These are phyloP conservation scores for Percina caprodes DNA, from an alignment of 2,113 vertebrate species.

Conservation along the genomic window DNA sequence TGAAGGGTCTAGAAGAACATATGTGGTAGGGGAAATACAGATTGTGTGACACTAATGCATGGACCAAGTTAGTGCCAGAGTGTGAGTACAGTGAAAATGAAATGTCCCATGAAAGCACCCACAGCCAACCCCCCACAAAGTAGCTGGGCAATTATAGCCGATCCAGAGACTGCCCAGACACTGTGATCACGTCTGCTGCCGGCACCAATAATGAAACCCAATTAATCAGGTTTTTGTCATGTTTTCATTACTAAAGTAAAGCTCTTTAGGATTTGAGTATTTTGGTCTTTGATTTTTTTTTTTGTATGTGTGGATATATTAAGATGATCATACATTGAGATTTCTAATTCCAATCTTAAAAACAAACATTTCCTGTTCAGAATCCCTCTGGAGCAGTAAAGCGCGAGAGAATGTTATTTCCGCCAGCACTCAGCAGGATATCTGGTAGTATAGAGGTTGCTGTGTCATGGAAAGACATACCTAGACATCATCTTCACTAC, in stretches of 20 bases:
- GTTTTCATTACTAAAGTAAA: constrained; percentile 3
- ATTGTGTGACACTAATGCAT: background rate
- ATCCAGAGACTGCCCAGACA: background rate
- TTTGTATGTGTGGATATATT: background rate
- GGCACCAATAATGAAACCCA: constrained; percentile 47
- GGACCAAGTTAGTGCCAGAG: background rate
- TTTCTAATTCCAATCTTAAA: background rate
- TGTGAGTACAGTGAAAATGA: background rate
- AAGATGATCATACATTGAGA: background rate
- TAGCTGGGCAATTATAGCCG: constrained; percentile 35
- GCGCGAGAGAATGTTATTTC: constrained; percentile 14
- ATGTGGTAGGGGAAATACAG: background rate
- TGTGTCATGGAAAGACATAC: constrained; percentile 53
- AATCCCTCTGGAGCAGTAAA: constrained; percentile 1
- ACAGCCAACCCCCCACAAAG: background rate
- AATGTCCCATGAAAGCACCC: background rate
- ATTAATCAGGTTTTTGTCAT: constrained; percentile 45
- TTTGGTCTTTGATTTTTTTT: background rate
- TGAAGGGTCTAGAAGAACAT: background rate
- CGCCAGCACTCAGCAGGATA: constrained; percentile 12
- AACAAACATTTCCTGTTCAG: background rate
- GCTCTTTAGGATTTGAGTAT: background rate
- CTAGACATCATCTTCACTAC: constrained; percentile 36
- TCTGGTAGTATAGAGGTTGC: constrained; percentile 40
- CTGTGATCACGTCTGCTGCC: constrained; percentile 48